These are phyloP conservation scores for Scortum barcoo DNA, from an alignment of 2,113 vertebrate species.

Conservation along the genomic window DNA sequence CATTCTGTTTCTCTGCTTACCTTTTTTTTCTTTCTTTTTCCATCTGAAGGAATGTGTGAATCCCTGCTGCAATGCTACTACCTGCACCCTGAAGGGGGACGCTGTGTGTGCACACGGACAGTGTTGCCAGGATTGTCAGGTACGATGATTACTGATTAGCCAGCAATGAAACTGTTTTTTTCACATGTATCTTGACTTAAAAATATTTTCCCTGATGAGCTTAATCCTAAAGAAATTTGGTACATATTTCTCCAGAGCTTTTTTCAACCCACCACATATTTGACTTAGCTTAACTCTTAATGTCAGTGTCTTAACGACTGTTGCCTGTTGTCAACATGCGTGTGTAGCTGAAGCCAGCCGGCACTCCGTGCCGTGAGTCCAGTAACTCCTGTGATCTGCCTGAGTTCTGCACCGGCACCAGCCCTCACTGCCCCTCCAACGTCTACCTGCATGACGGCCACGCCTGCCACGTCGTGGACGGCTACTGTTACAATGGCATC, in stretches of 20 bases:
- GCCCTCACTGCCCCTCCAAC: constrained; percentile 94
- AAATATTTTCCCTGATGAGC: not conserved
- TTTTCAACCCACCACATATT: not conserved
- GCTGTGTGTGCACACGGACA: constrained; percentile 95
- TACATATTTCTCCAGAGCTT: not conserved
- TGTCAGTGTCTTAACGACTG: not conserved
- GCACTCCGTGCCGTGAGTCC: constrained; percentile 90
- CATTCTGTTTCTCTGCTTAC: constrained; percentile 6
- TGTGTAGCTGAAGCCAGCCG: constrained; percentile 90
- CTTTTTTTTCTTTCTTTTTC: constrained; percentile 6
- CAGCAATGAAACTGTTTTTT: constrained; percentile 2
- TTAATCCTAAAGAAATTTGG: not conserved
- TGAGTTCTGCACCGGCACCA: constrained; percentile 94
- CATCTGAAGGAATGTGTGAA: constrained; percentile 91
- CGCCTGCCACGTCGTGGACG: constrained; percentile 88
- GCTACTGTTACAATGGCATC: constrained; percentile 97
- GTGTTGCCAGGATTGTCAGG: constrained; percentile 95
- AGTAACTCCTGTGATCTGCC: constrained; percentile 97
- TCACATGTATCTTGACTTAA: not conserved
- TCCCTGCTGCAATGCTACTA: constrained; percentile 94
- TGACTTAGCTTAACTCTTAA: not conserved
- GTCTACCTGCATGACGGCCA: constrained; percentile 98
- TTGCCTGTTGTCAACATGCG: not conserved
- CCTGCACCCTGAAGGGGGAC: constrained; percentile 89
- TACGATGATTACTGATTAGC: constrained; percentile 60